These are phyloP conservation scores for Glandiceps talaboti DNA, from an alignment of 53 echinoderm and acorn worm genomes.

Conservation along the genomic window DNA sequence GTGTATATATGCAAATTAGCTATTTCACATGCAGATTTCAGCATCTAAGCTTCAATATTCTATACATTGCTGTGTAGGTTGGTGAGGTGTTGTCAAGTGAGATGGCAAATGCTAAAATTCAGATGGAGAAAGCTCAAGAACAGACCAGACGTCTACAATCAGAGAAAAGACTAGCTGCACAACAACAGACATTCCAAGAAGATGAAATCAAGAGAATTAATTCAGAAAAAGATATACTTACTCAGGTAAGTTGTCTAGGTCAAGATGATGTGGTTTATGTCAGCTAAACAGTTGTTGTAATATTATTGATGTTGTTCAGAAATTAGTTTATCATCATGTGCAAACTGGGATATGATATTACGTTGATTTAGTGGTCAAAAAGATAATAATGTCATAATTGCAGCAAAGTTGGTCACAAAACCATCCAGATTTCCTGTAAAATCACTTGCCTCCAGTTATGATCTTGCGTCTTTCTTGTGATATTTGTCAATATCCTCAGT, in stretches of 20 bases:
- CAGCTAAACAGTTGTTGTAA: too few relatives aligned
- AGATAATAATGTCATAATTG: too few relatives aligned
- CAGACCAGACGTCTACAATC: conserved; percentile 51
- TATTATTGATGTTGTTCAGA: too few relatives aligned
- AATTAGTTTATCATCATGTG: too few relatives aligned
- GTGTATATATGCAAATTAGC: background rate
- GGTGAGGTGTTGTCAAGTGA: conserved; percentile 83
- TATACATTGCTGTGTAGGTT: conserved; percentile 42
- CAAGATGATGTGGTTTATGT: too few relatives aligned
- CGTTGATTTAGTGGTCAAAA: too few relatives aligned
- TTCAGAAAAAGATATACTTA: conserved; percentile 66
- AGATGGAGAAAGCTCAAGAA: conserved; percentile 61
- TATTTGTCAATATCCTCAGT: too few relatives aligned
- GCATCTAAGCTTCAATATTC: background rate
- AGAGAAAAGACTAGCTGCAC: conserved; percentile 71
- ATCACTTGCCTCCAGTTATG: too few relatives aligned
- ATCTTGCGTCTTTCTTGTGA: too few relatives aligned
- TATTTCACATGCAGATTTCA: background rate
- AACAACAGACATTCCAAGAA: conserved; percentile 86
- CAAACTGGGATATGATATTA: too few relatives aligned
- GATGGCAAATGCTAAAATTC: conserved; percentile 43
- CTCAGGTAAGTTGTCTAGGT: conserved; percentile 38
- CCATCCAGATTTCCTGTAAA: too few relatives aligned
- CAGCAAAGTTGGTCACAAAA: too few relatives aligned
- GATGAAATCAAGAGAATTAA: conserved; percentile 81